A percentile compares a stretch with the other conserved stretches of the same genome.
Evolutionary conservation across 1,140 invertebrate species (phyloP).

Genomic region (Chrysopa pallens): DNA sequence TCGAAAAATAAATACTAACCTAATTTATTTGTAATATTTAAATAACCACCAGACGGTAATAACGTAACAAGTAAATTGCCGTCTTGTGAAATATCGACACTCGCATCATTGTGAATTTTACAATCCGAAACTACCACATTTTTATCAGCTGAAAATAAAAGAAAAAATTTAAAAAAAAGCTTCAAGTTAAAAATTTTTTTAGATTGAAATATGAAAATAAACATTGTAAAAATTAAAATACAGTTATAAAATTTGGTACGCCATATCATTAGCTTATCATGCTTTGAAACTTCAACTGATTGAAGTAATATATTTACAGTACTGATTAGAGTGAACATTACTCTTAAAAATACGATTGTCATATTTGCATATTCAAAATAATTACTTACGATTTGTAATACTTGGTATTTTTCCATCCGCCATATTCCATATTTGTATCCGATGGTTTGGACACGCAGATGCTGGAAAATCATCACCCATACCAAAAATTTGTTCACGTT

Average conservation of each 20-base stretch:
- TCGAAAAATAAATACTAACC: slow-evolving; percentile 26
- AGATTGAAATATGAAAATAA: background rate
- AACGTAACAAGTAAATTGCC: slow-evolving; percentile 60
- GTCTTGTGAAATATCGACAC: slow-evolving; percentile 66
- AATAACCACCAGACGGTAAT: slow-evolving; percentile 39
- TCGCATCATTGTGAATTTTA: slow-evolving; percentile 75
- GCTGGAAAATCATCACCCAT: slow-evolving; percentile 19
- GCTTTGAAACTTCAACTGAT: too few relatives aligned
- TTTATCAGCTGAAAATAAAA: slow-evolving; percentile 35
- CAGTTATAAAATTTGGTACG: too few relatives aligned
- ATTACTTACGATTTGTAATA: slow-evolving; percentile 46
- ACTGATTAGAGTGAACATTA: too few relatives aligned
- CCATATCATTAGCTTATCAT: too few relatives aligned
- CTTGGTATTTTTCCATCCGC: slow-evolving; percentile 48
- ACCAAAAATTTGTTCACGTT: slow-evolving; percentile 13
- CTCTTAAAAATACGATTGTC: too few relatives aligned
- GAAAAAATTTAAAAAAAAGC: slow-evolving; percentile 1
- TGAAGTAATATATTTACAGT: background rate
- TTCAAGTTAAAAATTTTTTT: slow-evolving; percentile 2
- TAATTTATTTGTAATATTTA: slow-evolving; percentile 41
- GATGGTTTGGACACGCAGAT: slow-evolving; percentile 35
- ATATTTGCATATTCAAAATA: too few relatives aligned
- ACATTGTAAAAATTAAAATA: too few relatives aligned
- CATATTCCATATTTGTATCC: slow-evolving; percentile 75
- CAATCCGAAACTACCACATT: slow-evolving; percentile 67